These are phyloP conservation scores for Rhinichthys osculus DNA, from an alignment of 2,797 vertebrate genomes.

Conservation along the genomic window DNA sequence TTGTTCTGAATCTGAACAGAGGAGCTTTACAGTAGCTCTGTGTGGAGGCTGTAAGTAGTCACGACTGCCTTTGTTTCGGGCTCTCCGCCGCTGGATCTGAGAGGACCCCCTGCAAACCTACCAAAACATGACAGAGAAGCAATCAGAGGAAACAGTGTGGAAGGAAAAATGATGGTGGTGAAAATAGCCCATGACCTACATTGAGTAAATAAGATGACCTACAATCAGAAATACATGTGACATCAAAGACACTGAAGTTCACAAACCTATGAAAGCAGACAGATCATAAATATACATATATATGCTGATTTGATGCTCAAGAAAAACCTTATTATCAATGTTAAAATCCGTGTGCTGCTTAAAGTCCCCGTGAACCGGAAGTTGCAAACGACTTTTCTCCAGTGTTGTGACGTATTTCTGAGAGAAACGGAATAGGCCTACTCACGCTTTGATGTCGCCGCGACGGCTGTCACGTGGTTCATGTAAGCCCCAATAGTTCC, in stretches of 20 bases:
- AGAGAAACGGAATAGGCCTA: no score
- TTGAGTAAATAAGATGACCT: slow-evolving; percentile 1
- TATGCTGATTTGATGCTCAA: not conserved
- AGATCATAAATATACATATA: not conserved
- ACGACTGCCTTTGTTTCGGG: slow-evolving; percentile 13
- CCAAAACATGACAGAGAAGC: not conserved
- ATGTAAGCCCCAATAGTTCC: no score
- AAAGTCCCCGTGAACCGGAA: no score
- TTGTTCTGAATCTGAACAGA: not conserved
- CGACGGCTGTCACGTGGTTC: no score
- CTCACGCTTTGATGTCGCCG: no score
- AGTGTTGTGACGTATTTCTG: no score
- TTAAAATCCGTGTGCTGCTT: not conserved
- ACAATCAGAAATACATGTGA: not conserved
- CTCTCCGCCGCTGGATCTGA: not conserved
- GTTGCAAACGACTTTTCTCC: no score
- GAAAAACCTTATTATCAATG: not conserved
- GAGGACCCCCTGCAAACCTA: slow-evolving; percentile 19
- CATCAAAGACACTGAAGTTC: not conserved
- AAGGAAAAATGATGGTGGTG: not conserved
- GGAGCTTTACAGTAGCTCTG: not conserved
- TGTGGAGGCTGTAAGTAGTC: slow-evolving; percentile 2
- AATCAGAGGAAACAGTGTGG: slow-evolving; percentile 27
- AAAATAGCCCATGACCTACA: slow-evolving; percentile 18
- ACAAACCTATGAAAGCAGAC: no score